A percentile compares a stretch with the other conserved stretches of the same genome.
Evolutionary conservation across 2,888 invertebrate species (phyloP).

Genomic region (Scaptomyza caliginosa): DNA sequence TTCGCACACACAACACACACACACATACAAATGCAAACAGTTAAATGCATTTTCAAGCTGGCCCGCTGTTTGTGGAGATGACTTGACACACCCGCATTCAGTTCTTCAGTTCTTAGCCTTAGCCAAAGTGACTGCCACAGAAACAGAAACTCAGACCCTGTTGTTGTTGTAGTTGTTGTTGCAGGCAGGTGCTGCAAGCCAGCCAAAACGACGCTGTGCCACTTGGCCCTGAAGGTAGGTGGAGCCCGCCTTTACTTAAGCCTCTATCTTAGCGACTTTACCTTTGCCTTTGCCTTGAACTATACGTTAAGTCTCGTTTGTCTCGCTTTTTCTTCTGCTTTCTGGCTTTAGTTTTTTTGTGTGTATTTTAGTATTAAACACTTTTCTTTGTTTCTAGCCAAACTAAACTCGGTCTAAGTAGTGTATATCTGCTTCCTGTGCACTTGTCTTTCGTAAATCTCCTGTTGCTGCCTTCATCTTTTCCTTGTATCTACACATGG

Average conservation of each 20-base stretch:
- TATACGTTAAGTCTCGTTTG: slow-evolving; percentile 18
- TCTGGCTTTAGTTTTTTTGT: not conserved
- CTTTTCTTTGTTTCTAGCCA: too few species aligned
- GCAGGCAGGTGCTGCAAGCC: slow-evolving; percentile 70
- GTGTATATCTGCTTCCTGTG: not conserved
- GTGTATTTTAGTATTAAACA: not conserved
- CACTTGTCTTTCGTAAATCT: slow-evolving; percentile 15
- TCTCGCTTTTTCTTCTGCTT: not conserved
- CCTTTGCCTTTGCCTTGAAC: slow-evolving; percentile 38
- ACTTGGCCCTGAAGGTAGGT: slow-evolving; percentile 57
- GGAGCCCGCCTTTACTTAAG: slow-evolving; percentile 60
- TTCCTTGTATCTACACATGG: slow-evolving; percentile 13
- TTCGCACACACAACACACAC: slow-evolving; percentile 49
- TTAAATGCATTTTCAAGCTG: slow-evolving; percentile 71
- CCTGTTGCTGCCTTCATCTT: slow-evolving; percentile 8
- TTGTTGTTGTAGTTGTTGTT: slow-evolving; percentile 21
- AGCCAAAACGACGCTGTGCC: slow-evolving; percentile 67
- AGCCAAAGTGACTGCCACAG: slow-evolving; percentile 71
- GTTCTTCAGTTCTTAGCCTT: too few species aligned
- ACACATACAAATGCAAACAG: slow-evolving; percentile 49
- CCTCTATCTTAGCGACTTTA: slow-evolving; percentile 1
- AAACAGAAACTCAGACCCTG: slow-evolving; percentile 17
- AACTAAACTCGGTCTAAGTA: not conserved
- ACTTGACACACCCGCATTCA: slow-evolving; percentile 74
- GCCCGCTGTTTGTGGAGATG: slow-evolving; percentile 72